A percentile compares a stretch with the other conserved stretches of the same genome.
phyloP scores from a whole-genome alignment of 2,888 invertebrate genomes.

The Xylophagus ater region DNA sequence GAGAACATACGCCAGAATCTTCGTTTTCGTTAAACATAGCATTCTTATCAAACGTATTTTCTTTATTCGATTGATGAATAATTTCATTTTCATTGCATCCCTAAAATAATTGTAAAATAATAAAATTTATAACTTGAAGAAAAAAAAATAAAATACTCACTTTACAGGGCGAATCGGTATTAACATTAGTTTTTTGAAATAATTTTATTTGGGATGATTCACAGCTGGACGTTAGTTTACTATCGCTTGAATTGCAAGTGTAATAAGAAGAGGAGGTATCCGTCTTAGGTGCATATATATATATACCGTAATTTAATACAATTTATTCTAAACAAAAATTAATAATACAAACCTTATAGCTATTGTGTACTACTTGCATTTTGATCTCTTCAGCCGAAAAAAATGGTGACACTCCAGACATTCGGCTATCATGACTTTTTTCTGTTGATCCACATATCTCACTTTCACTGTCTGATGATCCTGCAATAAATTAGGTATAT shows the following conservation, averaged over 20 bases:
- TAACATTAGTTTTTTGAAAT: no score
- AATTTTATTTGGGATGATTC: no score
- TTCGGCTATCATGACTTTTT: conserved; percentile 39
- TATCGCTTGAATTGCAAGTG: conserved; percentile 34
- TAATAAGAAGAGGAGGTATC: conserved; percentile 32
- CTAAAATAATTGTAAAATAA: conserved; percentile 24
- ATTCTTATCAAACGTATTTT: no score
- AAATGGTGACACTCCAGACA: conserved; percentile 67
- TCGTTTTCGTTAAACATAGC: no score
- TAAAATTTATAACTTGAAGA: no score
- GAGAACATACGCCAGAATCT: conserved; percentile 42
- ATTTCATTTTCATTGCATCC: conserved; percentile 32
- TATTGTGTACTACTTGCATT: no score
- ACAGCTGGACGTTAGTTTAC: conserved; percentile 28
- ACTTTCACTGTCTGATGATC: conserved; percentile 36
- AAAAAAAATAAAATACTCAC: no score
- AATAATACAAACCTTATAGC: no score
- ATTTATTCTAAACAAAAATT: neutral
- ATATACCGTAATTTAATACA: no score
- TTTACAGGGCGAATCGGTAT: no score
- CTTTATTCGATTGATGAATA: no score
- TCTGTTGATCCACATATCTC: conserved; percentile 30
- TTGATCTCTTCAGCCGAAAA: conserved; percentile 56
- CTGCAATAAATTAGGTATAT: conserved; percentile 20
- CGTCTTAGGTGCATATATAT: no score